Base-by-base conservation (phyloP, 2,113 vertebrate species). In the Candoia aspera region DNA sequence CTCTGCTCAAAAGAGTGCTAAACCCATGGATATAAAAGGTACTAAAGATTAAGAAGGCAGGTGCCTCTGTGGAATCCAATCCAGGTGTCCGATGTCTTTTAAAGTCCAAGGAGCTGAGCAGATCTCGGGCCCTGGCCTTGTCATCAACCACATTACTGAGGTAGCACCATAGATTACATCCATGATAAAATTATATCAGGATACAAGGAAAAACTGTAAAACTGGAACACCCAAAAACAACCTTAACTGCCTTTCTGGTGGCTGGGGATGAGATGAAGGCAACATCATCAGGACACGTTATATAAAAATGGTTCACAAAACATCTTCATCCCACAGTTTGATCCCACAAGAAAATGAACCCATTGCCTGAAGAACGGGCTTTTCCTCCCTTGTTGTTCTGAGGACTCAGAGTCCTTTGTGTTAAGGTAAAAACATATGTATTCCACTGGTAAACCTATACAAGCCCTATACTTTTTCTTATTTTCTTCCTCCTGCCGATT, bases 401-500 rank as follows among this genome's bases (percentile, higher is more conserved):
- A 90, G 60, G 46, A 29, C 55, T 73, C 60, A 42, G 53, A 88
- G 91, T 21, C 87, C 37, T 11, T 42, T 59, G 84, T 86, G 29
- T 23, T 64, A 49, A 19, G 42, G 26, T 42, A n/a, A 23, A 62
- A 91, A 37, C 68, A 8, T 79, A 13, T 79, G 68, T 79, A 12
- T 19, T 37, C n/a, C 33, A 17, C 33, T 79, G 17, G 8, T 79
- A 79, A 79, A 79, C 42, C 17, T 23, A 79, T 42, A 79, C 8
- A 79, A 87, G 62, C 49, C 46, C 24, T 53, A 15, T 37, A 26
- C 64, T 53, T 59, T 73, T 2, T 87, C 57, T n/a, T 89, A 86
- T 59, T 88, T 91, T 92, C 33, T 92, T 92, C 73, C 49, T 4
- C 17, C 24, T 92, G 58, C 89, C 73, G 29, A 87, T 93, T 90